Evolutionary conservation across 2,113 vertebrate genomes (phyloP).

Genomic region (Vanacampus margaritifer): DNA sequence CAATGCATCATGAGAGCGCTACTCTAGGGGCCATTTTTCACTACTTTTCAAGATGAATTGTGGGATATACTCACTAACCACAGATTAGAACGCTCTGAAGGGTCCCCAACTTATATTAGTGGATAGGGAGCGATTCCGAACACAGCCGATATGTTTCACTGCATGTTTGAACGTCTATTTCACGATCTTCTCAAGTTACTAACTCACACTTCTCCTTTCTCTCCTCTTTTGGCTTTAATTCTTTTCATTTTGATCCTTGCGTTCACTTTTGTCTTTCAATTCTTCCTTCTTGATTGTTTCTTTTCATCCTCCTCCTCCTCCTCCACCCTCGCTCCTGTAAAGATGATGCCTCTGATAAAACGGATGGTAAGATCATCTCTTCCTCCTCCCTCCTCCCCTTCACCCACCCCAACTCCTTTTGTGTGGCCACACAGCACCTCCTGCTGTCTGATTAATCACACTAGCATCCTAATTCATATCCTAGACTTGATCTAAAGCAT

Average conservation of each 20-base stretch:
- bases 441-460: background rate
- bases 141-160: background rate
- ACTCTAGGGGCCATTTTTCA: too few species aligned
- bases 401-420: slow-evolving; percentile 24
- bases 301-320: slow-evolving; percentile 69
- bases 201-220: slow-evolving; percentile 84
- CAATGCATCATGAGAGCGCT: too few species aligned
- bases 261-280: slow-evolving; percentile 44
- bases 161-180: slow-evolving; percentile 10
- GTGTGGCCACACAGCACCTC: background rate
- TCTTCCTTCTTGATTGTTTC: slow-evolving; percentile 60
- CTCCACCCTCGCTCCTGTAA: slow-evolving; percentile 77
- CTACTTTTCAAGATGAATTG: too few species aligned
- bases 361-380: slow-evolving; percentile 92
- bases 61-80: background rate
- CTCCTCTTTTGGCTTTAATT: slow-evolving; percentile 64
- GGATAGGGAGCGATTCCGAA: background rate
- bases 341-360: slow-evolving; percentile 98
- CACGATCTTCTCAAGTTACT: slow-evolving; percentile 59
- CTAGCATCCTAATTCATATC: background rate
- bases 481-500: background rate
- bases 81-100: background rate
- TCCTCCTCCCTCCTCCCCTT: slow-evolving; percentile 31
- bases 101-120: background rate
- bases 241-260: slow-evolving; percentile 51